A percentile compares a stretch with the other conserved stretches of the same genome.
Evolutionary conservation across 1,140 invertebrate species (phyloP).

Genomic region (Zeugodacus cucurbitae): DNA sequence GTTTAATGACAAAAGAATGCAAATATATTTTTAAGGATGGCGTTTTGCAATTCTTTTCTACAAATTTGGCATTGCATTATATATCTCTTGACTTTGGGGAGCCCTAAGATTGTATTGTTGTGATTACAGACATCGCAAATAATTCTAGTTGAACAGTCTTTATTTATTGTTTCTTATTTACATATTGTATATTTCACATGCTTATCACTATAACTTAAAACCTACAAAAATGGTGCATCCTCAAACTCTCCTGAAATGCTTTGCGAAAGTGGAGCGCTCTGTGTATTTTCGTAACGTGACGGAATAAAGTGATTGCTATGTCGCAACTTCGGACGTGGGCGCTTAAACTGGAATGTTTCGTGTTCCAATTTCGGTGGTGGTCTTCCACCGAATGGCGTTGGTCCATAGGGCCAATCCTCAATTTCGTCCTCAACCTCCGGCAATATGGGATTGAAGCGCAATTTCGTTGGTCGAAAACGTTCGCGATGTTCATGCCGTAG

Average conservation of each 20-base stretch:
- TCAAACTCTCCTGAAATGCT: background rate
- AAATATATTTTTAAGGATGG: background rate
- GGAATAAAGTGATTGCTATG: background rate
- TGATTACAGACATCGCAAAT: too few species aligned
- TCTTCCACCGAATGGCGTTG: background rate
- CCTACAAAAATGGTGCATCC: background rate
- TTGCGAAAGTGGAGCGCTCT: background rate
- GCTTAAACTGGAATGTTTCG: background rate
- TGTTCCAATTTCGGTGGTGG: background rate
- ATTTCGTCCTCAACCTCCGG: background rate
- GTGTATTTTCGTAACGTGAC: background rate
- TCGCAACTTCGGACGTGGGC: background rate
- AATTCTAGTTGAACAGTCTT: background rate
- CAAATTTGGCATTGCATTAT: too few species aligned
- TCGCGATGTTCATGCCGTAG: background rate
- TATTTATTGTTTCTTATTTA: background rate
- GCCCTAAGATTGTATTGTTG: too few species aligned
- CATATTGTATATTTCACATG: background rate
- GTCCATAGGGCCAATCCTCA: background rate
- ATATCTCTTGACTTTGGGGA: too few species aligned
- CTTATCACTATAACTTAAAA: background rate
- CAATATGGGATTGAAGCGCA: background rate
- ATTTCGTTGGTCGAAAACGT: background rate
- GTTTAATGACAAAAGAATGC: background rate
- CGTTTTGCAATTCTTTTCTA: background rate